Conservation (phyloP, 2,113 vertebrate species). For the Epinephelus lanceolatus region DNA sequence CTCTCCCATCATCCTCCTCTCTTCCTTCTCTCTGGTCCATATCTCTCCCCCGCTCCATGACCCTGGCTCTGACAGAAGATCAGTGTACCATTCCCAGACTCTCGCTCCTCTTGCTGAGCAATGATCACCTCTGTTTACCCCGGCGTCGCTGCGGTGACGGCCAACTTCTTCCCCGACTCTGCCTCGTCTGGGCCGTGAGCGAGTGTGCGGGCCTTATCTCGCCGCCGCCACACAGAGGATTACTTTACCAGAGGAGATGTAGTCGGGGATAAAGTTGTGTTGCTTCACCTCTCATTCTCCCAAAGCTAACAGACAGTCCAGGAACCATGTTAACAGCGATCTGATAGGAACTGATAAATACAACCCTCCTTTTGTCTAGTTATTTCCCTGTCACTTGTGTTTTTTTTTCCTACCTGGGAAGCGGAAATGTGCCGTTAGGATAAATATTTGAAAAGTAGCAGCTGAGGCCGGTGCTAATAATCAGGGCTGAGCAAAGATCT, state of each 20-base stretch:
- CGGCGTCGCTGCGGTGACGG: neutral
- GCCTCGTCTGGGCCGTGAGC: constrained; percentile 48
- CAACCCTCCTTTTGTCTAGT: constrained; percentile 44
- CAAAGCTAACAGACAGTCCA: constrained; percentile 61
- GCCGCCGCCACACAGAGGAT: constrained; percentile 69
- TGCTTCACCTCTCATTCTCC: constrained; percentile 77
- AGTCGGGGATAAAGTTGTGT: constrained; percentile 72
- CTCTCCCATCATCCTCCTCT: neutral
- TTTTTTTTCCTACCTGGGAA: constrained; percentile 4
- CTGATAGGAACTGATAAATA: constrained; percentile 80
- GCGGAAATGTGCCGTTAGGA: constrained; percentile 10
- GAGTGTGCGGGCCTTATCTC: constrained; percentile 73
- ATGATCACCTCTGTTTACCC: constrained; percentile 67
- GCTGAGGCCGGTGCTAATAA: constrained; percentile 42
- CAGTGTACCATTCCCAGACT: constrained; percentile 18
- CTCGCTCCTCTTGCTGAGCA: constrained; percentile 49
- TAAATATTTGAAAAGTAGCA: constrained; percentile 58
- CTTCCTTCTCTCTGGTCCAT: constrained; percentile 15
- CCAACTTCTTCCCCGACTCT: constrained; percentile 24
- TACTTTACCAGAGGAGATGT: constrained; percentile 76
- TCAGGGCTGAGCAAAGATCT: constrained; percentile 40
- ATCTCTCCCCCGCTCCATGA: constrained; percentile 26
- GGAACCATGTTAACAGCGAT: constrained; percentile 70
- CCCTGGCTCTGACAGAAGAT: constrained; percentile 69
- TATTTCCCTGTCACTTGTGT: constrained; percentile 52